Evolutionary conservation across 2,797 vertebrate genomes (phyloP).

Genomic region (Kryptolebias ocellatus): DNA sequence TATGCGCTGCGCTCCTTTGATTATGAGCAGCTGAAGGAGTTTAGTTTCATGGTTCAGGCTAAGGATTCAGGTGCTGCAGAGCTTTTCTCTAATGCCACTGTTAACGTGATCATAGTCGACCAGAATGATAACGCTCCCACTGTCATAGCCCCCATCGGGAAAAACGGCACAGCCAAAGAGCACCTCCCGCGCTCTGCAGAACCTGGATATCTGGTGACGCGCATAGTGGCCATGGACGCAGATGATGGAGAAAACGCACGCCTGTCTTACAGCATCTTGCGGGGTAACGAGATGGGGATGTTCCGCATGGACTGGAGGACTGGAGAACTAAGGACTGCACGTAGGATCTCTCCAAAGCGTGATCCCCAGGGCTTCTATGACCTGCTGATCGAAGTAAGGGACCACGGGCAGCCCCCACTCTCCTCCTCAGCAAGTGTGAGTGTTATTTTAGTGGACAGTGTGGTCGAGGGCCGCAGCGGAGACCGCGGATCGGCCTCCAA

Average conservation of each 20-base stretch:
- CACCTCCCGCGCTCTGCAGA: conserved; percentile 92
- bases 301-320: conserved; percentile 98
- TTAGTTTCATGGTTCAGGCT: conserved; percentile 94
- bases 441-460: conserved; percentile 91
- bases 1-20: conserved; percentile 97
- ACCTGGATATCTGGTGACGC: conserved; percentile 93
- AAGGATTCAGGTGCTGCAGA: conserved; percentile 88
- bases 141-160: conserved; percentile 90
- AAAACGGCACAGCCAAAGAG: conserved; percentile 93
- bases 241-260: conserved; percentile 96
- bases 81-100: conserved; percentile 90
- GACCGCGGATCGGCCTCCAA: conserved; percentile 82
- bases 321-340: conserved; percentile 92
- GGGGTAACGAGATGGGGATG: conserved; percentile 93
- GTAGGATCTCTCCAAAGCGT: conserved; percentile 89
- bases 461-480: conserved; percentile 83
- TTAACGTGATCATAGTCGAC: conserved; percentile 92
- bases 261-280: conserved; percentile 92
- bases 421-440: conserved; percentile 92
- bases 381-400: conserved; percentile 94
- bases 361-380: conserved; percentile 92
- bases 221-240: conserved; percentile 92
- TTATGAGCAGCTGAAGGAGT: conserved; percentile 97
- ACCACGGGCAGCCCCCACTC: conserved; percentile 95
- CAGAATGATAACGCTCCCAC: conserved; percentile 96